Evolutionary conservation across 53 echinoderm and acorn worm species (phyloP).

Genomic region (Paracentrotus lividus): DNA sequence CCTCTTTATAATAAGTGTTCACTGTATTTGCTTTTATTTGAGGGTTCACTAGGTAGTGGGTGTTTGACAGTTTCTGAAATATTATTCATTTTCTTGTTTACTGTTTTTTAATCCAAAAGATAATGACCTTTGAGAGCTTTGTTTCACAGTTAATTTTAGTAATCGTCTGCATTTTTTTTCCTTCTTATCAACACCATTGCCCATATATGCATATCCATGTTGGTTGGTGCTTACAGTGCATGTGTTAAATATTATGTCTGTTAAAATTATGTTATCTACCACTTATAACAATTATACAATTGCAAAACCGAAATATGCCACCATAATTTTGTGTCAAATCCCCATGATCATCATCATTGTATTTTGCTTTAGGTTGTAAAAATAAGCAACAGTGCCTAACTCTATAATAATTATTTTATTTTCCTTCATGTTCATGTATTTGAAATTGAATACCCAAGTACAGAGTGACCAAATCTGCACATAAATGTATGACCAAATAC

Average conservation of each 20-base stretch:
- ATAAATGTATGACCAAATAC: conserved; percentile 14
- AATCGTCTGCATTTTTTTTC: background rate
- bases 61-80: background rate
- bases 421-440: background rate
- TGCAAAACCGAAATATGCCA: background rate
- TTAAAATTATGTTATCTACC: background rate
- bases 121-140: no score
- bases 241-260: background rate
- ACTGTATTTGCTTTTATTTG: no score
- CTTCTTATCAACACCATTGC: background rate
- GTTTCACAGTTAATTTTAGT: background rate
- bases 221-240: background rate
- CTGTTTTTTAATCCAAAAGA: no score
- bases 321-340: background rate
- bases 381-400: conserved; percentile 13
- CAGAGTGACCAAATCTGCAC: conserved; percentile 34
- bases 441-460: background rate
- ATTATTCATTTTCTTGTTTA: background rate
- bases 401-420: background rate
- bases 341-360: background rate
- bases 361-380: background rate
- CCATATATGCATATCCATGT: background rate
- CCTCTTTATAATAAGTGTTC: no score
- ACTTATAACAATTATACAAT: background rate
- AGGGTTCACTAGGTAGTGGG: background rate